Conservation (phyloP, 2,888 invertebrate genomes). For the Agrotis ipsilon region DNA sequence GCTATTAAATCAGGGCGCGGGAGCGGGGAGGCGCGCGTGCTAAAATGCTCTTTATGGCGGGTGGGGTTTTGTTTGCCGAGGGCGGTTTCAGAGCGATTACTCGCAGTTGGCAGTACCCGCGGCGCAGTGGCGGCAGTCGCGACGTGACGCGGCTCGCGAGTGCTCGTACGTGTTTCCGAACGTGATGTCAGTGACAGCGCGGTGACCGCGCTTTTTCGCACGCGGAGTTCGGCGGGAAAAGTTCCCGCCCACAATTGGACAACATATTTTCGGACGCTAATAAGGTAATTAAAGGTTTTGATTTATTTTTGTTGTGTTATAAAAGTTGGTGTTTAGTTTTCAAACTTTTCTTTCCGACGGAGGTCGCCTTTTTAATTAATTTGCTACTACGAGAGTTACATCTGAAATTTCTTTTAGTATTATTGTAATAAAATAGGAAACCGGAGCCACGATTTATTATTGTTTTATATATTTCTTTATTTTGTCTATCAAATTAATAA, state of each 20-base stretch:
- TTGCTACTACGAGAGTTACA: neutral
- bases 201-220: constrained; percentile 85
- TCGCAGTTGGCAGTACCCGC: constrained; percentile 74
- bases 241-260: constrained; percentile 87
- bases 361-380: neutral
- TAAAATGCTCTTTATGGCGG: constrained; percentile 90
- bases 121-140: constrained; percentile 74
- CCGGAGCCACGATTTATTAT: too few species aligned
- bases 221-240: constrained; percentile 88
- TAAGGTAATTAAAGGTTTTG: constrained; percentile 81
- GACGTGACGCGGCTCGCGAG: constrained; percentile 78
- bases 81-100: constrained; percentile 88
- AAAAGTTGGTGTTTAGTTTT: constrained; percentile 44
- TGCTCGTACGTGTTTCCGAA: constrained; percentile 75
- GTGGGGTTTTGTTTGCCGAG: constrained; percentile 91
- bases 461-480: too few species aligned
- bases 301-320: constrained; percentile 17
- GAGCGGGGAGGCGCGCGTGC: constrained; percentile 85
- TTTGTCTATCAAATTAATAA: neutral
- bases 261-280: constrained; percentile 92
- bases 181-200: constrained; percentile 83
- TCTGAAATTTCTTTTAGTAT: neutral
- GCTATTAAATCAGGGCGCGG: constrained; percentile 91
- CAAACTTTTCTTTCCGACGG: constrained; percentile 42
- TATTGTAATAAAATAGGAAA: too few species aligned